Base-by-base conservation (phyloP, 2,888 invertebrate genomes). In the Julus scanicus region DNA sequence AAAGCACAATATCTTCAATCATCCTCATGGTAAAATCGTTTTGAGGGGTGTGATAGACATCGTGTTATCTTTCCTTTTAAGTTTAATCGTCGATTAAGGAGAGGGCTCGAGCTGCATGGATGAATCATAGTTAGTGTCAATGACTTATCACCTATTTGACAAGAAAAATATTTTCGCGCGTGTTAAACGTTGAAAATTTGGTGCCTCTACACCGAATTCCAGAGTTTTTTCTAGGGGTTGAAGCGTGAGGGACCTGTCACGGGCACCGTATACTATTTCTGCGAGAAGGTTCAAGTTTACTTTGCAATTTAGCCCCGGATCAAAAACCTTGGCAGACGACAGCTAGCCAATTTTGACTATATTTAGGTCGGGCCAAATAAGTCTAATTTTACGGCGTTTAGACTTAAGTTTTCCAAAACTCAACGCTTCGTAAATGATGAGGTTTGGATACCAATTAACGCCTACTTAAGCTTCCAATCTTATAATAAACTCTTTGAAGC, bases 141-240 rank as follows among this genome's bases (percentile, higher is more conserved):
- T 71, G 71, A 71, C 71, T 71, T 71, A 71, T 71, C 71, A 71
- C 71, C 71, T 71, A 71, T 71, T 71, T 71, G 71, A 71, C 71
- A 71, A 71, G 71, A 71, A 71, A 71, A 71, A 71, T 29, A 71
- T 71, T 71, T 71, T 71, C 71, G 71, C 71, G 71, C 71, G 71
- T 71, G 71, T 71, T 71, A 71, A 71, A 71, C 71, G 71, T 29
- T 20, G 71, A 71, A 71, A 71, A 29, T 71, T 71, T 20, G 71
- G 71, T 71, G 71, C 29, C 71, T 71, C 29, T 71, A 29, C 71
- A 71, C 20, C 71, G 11, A 20, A 71, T 71, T 71, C 71, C 11
- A 2, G 11, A 6, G 20, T 20, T 71, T 53, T 63, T 71, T 71
- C 11, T 71, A 20, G 71, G 71, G 71, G 71, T 71, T 71, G 71